Conservation (phyloP, 2,113 vertebrate species). For the Cromileptes altivelis region DNA sequence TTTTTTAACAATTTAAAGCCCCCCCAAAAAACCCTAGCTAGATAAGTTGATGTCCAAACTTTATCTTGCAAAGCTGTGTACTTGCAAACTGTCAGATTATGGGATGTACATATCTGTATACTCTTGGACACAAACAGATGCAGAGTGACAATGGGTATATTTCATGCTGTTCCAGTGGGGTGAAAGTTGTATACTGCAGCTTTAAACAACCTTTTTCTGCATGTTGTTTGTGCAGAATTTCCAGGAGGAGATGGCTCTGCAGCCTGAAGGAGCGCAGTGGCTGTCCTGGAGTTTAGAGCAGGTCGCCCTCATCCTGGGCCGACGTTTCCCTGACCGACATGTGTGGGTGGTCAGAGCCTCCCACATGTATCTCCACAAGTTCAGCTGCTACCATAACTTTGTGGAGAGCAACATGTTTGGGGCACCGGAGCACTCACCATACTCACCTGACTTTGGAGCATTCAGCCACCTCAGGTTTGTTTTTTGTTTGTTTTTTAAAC, state of each 20-base stretch:
- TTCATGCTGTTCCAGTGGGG: not conserved
- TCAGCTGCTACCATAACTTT: constrained; percentile 97
- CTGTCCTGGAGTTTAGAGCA: constrained; percentile 95
- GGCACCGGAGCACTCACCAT: constrained; percentile 91
- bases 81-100: not conserved
- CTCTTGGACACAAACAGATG: not conserved
- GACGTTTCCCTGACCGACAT: constrained; percentile 89
- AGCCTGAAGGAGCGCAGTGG: constrained; percentile 93
- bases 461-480: constrained; percentile 89
- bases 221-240: constrained; percentile 89
- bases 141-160: not conserved
- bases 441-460: constrained; percentile 87
- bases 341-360: constrained; percentile 95
- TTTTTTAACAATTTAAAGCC: not conserved
- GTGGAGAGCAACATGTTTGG: constrained; percentile 97
- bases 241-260: constrained; percentile 91
- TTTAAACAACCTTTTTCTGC: accelerated
- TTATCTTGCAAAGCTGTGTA: not conserved
- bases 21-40: not conserved
- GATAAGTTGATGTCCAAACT: not conserved
- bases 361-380: constrained; percentile 96
- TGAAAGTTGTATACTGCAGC: not conserved
- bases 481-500: not conserved
- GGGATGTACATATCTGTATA: not conserved
- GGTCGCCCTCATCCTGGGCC: constrained; percentile 87